Percentiles rank a stretch among this genome's conserved stretches.
These are phyloP conservation scores for Callitettix versicolor DNA, from an alignment of 1,140 invertebrate species.

Conservation along the genomic window DNA sequence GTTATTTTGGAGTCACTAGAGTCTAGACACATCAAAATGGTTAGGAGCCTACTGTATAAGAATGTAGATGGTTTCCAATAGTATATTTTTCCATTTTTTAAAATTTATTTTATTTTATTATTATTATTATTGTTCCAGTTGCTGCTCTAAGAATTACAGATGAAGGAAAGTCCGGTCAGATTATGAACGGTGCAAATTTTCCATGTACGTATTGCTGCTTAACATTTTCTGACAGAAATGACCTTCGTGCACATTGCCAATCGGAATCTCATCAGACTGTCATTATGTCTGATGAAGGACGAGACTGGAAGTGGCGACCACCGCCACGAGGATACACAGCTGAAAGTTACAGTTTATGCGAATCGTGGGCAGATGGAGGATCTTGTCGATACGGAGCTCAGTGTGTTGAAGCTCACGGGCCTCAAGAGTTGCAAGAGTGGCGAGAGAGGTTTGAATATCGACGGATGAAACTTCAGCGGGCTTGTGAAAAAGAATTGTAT, in stretches of 20 bases:
- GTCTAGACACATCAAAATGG: no score
- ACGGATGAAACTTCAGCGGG: slow-evolving; percentile 48
- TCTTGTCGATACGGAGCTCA: slow-evolving; percentile 55
- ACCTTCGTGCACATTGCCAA: slow-evolving; percentile 50
- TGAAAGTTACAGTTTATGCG: slow-evolving; percentile 42
- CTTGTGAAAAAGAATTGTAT: slow-evolving; percentile 53
- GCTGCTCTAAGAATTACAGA: slow-evolving; percentile 4
- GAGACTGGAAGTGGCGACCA: slow-evolving; percentile 57
- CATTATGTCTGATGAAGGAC: slow-evolving; percentile 58
- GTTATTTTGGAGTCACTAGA: no score
- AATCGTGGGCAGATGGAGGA: slow-evolving; percentile 38
- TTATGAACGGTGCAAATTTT: slow-evolving; percentile 9
- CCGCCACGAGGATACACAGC: slow-evolving; percentile 51
- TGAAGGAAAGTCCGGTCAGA: neutral
- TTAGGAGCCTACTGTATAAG: no score
- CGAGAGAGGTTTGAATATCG: slow-evolving; percentile 57
- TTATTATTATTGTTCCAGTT: neutral
- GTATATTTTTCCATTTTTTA: no score
- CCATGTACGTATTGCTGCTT: slow-evolving; percentile 51
- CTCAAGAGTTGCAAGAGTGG: slow-evolving; percentile 64
- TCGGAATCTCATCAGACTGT: slow-evolving; percentile 53
- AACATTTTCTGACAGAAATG: slow-evolving; percentile 43
- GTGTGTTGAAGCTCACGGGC: slow-evolving; percentile 64
- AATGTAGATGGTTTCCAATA: no score
- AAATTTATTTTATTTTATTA: no score